phyloP scores from a whole-genome alignment of 1,140 invertebrate genomes.

The Bicyclus anynana region DNA sequence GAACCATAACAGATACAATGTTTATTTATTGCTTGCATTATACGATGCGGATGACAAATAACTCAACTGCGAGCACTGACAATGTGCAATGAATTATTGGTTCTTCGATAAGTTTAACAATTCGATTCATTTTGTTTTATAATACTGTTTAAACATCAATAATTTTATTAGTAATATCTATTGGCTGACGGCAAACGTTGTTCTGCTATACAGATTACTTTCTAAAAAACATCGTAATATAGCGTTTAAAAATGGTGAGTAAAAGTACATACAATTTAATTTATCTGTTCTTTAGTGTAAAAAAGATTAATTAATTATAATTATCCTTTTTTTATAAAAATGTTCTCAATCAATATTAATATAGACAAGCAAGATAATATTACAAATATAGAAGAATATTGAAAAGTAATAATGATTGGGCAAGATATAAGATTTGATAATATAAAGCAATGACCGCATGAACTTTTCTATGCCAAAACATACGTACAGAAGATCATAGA shows the following conservation, averaged over 20 bases:
- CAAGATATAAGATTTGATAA: neutral
- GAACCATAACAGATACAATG: slow-evolving; percentile 20
- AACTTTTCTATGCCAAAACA: no score
- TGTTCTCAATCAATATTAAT: neutral
- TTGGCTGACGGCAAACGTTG: no score
- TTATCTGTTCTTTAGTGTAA: neutral
- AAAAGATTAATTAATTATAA: no score
- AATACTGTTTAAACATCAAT: neutral
- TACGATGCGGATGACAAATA: slow-evolving; percentile 9
- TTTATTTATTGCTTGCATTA: slow-evolving; percentile 29
- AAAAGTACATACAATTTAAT: neutral
- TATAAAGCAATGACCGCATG: neutral
- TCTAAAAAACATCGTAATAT: no score
- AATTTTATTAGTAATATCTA: no score
- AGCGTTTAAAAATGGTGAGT: neutral
- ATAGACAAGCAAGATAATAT: neutral
- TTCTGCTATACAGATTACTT: no score
- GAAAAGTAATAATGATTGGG: neutral
- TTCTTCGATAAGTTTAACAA: neutral
- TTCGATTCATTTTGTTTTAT: slow-evolving; percentile 1
- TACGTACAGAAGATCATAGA: no score
- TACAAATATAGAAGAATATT: neutral
- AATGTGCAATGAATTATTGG: slow-evolving; percentile 7
- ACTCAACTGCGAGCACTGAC: neutral
- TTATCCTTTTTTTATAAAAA: neutral